Evolutionary conservation across 2,797 vertebrate genomes (phyloP).

Genomic region (Muraenolepis orangiensis): DNA sequence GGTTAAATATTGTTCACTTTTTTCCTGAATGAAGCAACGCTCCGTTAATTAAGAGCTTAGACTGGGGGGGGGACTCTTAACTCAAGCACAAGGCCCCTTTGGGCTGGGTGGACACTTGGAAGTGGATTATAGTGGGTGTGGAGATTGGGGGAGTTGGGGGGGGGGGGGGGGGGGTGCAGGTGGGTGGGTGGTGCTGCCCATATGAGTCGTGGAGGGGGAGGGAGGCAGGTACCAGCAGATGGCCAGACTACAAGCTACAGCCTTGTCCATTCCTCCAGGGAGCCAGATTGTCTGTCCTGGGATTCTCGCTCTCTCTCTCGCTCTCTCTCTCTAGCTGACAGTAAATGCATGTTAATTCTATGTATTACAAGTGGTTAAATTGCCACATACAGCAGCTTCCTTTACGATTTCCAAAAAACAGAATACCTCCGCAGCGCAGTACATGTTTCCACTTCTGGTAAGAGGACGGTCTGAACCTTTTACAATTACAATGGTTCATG

Average conservation of each 20-base stretch:
- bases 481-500: neutral
- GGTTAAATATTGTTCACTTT: neutral
- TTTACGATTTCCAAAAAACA: constrained; percentile 29
- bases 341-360: constrained; percentile 31
- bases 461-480: constrained; percentile 9
- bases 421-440: constrained; percentile 27
- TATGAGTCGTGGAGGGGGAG: neutral
- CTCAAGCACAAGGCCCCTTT: neutral
- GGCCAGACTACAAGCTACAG: constrained; percentile 47
- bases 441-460: constrained; percentile 28
- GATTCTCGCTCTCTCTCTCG: constrained; percentile 51
- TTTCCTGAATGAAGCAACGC: neutral
- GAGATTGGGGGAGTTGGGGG: too few relatives aligned
- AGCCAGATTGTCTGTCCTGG: constrained; percentile 53
- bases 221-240: constrained; percentile 50
- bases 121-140: constrained; percentile 9
- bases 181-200: neutral
- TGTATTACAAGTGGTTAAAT: constrained; percentile 29
- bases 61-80: neutral
- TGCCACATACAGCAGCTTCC: constrained; percentile 2
- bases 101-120: neutral
- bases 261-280: constrained; percentile 50
- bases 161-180: neutral
- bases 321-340: constrained; percentile 25
- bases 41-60: neutral